Evolutionary conservation across 2,113 vertebrate species (phyloP).

Genomic region (Deroptyus accipitrinus): DNA sequence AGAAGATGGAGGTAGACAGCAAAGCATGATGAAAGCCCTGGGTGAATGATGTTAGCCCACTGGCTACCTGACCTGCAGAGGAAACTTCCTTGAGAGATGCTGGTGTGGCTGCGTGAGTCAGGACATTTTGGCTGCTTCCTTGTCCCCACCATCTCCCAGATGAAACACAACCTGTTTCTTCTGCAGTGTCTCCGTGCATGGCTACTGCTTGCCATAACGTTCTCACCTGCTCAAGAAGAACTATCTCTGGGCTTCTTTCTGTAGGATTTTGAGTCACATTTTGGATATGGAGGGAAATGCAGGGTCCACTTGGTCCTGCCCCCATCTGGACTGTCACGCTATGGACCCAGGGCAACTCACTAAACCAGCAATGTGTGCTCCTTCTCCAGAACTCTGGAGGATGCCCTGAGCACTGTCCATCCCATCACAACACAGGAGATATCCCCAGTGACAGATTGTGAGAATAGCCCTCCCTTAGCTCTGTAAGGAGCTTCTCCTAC

Average conservation of each 20-base stretch:
- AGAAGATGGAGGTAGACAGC: not conserved
- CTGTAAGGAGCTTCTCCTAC: not conserved
- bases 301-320: not conserved
- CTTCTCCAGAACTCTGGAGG: not conserved
- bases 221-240: not conserved
- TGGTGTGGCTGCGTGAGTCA: not conserved
- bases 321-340: not conserved
- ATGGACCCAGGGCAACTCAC: not conserved
- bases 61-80: not conserved
- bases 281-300: not conserved
- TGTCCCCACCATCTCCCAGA: not conserved
- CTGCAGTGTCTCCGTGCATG: not conserved
- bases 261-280: not conserved
- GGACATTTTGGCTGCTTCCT: not conserved
- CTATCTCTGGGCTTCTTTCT: not conserved
- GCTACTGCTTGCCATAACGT: not conserved
- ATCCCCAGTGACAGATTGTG: rapidly evolving
- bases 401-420: rapidly evolving
- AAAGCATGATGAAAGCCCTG: not conserved
- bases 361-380: not conserved
- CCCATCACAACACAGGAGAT: not conserved
- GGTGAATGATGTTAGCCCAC: rapidly evolving
- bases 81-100: not conserved
- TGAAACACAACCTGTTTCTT: not conserved
- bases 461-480: not conserved